Base-by-base conservation (phyloP, 1,140 invertebrate species). In the Lepidotrigona ventralis region DNA sequence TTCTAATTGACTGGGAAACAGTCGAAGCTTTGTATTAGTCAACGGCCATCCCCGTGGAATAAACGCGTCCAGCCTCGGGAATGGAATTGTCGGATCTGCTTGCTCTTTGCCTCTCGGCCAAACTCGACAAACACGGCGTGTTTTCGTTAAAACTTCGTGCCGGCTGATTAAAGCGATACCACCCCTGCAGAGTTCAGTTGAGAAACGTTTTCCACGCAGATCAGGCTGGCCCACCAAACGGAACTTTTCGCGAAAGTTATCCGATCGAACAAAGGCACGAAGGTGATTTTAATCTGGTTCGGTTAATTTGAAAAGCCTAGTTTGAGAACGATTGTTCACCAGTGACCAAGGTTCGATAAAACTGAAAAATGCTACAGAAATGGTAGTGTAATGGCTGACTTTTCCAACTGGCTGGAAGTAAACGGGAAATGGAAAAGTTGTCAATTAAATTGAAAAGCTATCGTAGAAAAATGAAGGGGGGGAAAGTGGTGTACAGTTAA, bases 1-100 rank as follows among this genome's bases (percentile, higher is more conserved):
- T 75, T 83, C 80, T 83, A 87, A 87, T 87, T 87, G 86, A 86
- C 80, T 80, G 85, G 66, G 85, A 83, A 73, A 87, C 86, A 87
- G 85, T 79, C 75, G 73, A 63, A 66, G 75, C 85, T 71, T 66
- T 83, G 75, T 83, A 82, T 83, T 68, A 72, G 85, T 70, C 84
- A 75, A 54, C 54, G 80, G 51, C 75, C 77, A 63, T 69, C 68
- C 68, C 68, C 33, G 12, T 46, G 68, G 23, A 69, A 46, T 69
- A 69, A 69, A 69, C 21, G 51, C 14, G 53, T 19, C 79, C 39
- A 23, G 3, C 14, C 19, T 14, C 19, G 71, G 29, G 39, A 81
- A 74, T 81, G 71, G 70, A 81, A 81, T 81, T 74, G 70, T 74
- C 79, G 53, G 33, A 54, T 80, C 78, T 46, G 69, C 15, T 46